Percentiles rank a stretch among this genome's conserved stretches.
Conservation (phyloP, 2,113 vertebrate genomes). For the Callocephalon fimbriatum region DNA sequence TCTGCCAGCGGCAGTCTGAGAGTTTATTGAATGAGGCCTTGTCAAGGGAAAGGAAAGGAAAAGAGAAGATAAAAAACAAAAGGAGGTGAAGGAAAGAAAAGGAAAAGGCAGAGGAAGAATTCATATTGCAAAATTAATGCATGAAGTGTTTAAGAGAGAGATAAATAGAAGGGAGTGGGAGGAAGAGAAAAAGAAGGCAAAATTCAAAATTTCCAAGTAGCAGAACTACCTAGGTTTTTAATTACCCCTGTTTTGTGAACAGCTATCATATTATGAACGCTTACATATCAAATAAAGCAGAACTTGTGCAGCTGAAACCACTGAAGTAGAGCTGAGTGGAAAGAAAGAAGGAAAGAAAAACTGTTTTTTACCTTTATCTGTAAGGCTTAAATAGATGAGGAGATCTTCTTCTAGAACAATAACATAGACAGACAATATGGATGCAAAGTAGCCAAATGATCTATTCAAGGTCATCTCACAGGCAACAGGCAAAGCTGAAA, state of each 20-base stretch:
- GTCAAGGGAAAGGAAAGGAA: neutral
- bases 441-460: neutral
- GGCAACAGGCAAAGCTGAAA: neutral
- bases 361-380: neutral
- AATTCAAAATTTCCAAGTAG: neutral
- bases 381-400: neutral
- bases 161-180: neutral
- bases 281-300: neutral
- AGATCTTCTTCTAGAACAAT: neutral
- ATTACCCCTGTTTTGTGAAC: neutral
- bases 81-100: neutral
- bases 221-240: neutral
- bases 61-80: neutral
- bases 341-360: neutral
- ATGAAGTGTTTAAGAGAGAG: neutral
- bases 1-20: neutral
- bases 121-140: neutral
- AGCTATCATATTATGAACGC: neutral
- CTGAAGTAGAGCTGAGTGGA: neutral
- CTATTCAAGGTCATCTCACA: slow-evolving; percentile 7
- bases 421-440: neutral
- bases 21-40: neutral
- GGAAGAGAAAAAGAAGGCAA: neutral
- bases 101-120: neutral
- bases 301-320: neutral